phyloP scores from a whole-genome alignment of 2,797 vertebrate species.

The Spondyliosoma cantharus region DNA sequence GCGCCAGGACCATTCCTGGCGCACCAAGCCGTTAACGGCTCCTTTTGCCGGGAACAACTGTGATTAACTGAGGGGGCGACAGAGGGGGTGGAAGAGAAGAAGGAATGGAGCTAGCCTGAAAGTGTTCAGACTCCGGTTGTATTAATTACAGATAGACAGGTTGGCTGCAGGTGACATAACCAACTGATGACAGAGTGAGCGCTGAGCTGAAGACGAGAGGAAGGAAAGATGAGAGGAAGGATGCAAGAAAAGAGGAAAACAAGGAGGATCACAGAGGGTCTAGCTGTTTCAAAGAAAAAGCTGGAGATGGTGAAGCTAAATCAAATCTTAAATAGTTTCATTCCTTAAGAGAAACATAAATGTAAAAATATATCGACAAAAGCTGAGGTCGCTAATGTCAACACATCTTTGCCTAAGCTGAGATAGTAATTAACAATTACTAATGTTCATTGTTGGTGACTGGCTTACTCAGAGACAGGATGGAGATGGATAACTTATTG shows the following conservation, averaged over 20 bases:
- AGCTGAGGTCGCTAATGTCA: background rate
- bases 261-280: background rate
- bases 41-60: slow-evolving; percentile 80
- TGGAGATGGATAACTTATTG: too few relatives aligned
- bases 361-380: background rate
- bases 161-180: slow-evolving; percentile 53
- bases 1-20: slow-evolving; percentile 93
- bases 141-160: slow-evolving; percentile 68
- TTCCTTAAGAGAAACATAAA: background rate
- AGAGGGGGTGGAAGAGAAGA: slow-evolving; percentile 33
- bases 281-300: slow-evolving; percentile 3
- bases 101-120: slow-evolving; percentile 54
- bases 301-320: background rate
- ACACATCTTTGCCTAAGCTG: background rate
- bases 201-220: slow-evolving; percentile 1
- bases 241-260: background rate
- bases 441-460: too few relatives aligned
- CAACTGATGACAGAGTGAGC: slow-evolving; percentile 24
- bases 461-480: too few relatives aligned
- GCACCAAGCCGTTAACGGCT: slow-evolving; percentile 94
- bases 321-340: background rate
- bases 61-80: slow-evolving; percentile 88
- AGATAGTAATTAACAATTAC: background rate
- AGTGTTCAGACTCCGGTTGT: slow-evolving; percentile 55
- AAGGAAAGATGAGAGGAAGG: background rate